Evolutionary conservation across 2,113 vertebrate species (phyloP).

Genomic region (Rhombomys opimus): DNA sequence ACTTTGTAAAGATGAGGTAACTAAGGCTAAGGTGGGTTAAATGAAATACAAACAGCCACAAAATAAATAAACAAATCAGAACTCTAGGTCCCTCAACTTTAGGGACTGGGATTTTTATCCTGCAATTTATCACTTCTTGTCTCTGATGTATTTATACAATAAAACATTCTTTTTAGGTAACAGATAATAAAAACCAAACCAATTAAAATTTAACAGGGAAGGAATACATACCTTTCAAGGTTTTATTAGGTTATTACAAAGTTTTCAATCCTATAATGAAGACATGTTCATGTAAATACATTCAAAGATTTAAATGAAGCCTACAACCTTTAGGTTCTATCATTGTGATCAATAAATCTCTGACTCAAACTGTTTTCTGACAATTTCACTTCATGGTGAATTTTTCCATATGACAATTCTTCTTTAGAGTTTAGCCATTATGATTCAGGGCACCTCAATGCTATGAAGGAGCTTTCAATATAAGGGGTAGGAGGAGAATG

Average conservation of each 20-base stretch:
- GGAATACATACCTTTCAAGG: conserved; percentile 38
- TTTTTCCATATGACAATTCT: conserved; percentile 72
- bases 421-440: conserved; percentile 69
- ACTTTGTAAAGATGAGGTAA: conserved; percentile 41
- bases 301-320: conserved; percentile 64
- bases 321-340: conserved; percentile 60
- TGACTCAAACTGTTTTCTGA: conserved; percentile 74
- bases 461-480: conserved; percentile 72
- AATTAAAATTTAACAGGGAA: conserved; percentile 59
- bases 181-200: conserved; percentile 60
- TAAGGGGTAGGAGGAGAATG: conserved; percentile 63
- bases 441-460: conserved; percentile 74
- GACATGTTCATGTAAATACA: conserved; percentile 14
- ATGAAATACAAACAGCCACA: conserved; percentile 22
- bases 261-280: conserved; percentile 63
- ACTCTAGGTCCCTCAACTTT: not conserved
- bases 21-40: not conserved
- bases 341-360: conserved; percentile 67
- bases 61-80: conserved; percentile 9
- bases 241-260: conserved; percentile 14
- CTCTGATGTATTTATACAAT: conserved; percentile 27
- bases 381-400: conserved; percentile 66
- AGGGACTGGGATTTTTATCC: not conserved
- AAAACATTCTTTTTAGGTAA: conserved; percentile 37
- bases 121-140: not conserved